Conservation (phyloP, 2,113 vertebrate species). For the Trematocara macrostoma region DNA sequence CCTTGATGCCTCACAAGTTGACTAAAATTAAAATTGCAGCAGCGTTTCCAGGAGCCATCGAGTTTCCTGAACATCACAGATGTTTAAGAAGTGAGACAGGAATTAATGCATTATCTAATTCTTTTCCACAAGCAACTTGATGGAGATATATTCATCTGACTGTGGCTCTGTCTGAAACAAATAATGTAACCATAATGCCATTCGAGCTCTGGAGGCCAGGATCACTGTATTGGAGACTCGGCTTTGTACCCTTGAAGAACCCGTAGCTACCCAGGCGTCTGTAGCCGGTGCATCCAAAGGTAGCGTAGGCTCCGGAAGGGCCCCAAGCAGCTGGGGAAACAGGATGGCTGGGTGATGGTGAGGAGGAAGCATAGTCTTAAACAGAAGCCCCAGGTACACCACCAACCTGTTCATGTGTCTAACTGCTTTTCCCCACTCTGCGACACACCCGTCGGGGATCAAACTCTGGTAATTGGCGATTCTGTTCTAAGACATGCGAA, state of each 20-base stretch:
- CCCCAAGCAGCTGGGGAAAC: background rate
- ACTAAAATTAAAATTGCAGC: background rate
- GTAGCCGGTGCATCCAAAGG: background rate
- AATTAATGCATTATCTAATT: background rate
- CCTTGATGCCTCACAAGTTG: background rate
- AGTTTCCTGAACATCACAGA: background rate
- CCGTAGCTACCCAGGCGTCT: background rate
- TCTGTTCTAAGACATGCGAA: background rate
- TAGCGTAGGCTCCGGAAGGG: background rate
- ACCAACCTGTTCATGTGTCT: background rate
- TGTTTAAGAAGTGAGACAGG: background rate
- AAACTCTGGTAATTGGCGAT: background rate
- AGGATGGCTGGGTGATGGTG: background rate
- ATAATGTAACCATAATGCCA: background rate
- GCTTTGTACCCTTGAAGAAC: background rate
- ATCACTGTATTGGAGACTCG: background rate
- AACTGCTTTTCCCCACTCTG: background rate
- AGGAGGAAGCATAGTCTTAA: background rate
- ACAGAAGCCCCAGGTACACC: background rate
- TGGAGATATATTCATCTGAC: background rate
- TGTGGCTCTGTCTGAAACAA: background rate
- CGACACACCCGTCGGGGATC: background rate
- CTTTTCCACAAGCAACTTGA: background rate
- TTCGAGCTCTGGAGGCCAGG: background rate
- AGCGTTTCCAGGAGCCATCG: background rate